Evolutionary conservation across 2,888 invertebrate species (phyloP).

Genomic region (Cynaeus angustus): DNA sequence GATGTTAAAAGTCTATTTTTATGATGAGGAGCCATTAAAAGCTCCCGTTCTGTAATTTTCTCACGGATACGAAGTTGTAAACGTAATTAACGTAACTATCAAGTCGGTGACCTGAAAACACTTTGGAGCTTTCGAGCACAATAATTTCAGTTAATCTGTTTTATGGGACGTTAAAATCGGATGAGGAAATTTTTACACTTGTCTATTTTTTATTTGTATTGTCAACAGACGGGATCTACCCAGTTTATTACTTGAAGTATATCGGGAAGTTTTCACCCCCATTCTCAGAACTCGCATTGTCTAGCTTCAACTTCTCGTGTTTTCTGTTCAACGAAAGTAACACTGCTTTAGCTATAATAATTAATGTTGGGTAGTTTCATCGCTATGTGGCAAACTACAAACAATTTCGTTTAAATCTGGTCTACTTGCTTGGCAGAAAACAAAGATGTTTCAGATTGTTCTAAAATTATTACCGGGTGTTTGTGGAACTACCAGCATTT

Average conservation of each 20-base stretch:
- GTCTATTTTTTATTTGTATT: conserved; percentile 24
- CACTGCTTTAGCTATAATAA: conserved; percentile 37
- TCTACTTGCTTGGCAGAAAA: conserved; percentile 2
- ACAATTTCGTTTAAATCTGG: conserved; percentile 31
- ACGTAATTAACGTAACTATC: conserved; percentile 43
- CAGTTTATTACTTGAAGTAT: conserved; percentile 28
- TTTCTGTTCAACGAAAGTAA: conserved; percentile 38
- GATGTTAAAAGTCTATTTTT: conserved; percentile 13
- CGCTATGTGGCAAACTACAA: conserved; percentile 26
- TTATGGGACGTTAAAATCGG: conserved; percentile 12
- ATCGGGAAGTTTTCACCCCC: conserved; percentile 26
- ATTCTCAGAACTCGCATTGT: conserved; percentile 25
- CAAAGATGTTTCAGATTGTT: conserved; percentile 14
- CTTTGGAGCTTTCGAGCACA: conserved; percentile 1
- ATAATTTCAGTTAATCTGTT: conserved; percentile 11
- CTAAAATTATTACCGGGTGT: neutral
- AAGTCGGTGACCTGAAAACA: conserved; percentile 38
- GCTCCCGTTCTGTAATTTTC: conserved; percentile 29
- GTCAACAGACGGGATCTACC: conserved; percentile 34
- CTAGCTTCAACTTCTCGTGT: conserved; percentile 29
- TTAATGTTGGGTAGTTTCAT: conserved; percentile 41
- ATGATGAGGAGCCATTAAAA: conserved; percentile 22
- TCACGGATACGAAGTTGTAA: conserved; percentile 22
- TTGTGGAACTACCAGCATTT: neutral
- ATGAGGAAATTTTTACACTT: conserved; percentile 22